Evolutionary conservation across 2,888 invertebrate genomes (phyloP), one percentile per base, ranked within the genome.

Genomic region (Drosophila cracens): DNA sequence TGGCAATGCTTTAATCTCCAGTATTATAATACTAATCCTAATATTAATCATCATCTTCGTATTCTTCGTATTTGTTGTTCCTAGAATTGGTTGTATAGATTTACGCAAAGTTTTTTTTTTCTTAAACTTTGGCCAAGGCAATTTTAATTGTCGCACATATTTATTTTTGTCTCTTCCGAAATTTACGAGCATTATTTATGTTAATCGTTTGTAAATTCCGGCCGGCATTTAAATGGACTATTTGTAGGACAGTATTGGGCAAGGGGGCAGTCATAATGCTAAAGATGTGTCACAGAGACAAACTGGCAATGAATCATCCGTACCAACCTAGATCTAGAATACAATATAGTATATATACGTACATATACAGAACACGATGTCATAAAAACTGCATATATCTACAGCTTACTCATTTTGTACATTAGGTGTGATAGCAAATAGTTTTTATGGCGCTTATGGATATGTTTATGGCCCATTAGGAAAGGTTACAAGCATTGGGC

Each of bases 211-310:
- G 68, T 68, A 56, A 76, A 84, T 67, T 87, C 87, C 89, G 89
- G 89, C 83, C 89, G 87, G 83, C 64, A 76, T 79, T 83, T 87
- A 76, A 78, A 74, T 87, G 71, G 78, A 59, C 73, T 72, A 67
- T 75, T 73, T 65, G 74, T 64, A 65, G 61, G 54, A 18, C 61
- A 51, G 46, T 7, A 40, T 1, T 33, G 43, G 36, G 16, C 25
- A 25, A 36, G 61, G 58, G 46, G 46, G n/a, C 31, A 36, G 56
- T 64, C 64, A 69, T 62, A 71, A 59, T 34, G 56, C 67, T 56
- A 65, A 58, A 71, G 57, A 66, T 65, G 52, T 67, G 62, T n/a
- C 46, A 57, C 31, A 13, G 65, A 13, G 58, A 60, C 76, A 70
- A 74, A 56, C 49, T 56, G 31, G 52, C 49, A 56, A 60, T 82